Evolutionary conservation across 2,888 invertebrate species (phyloP).

Genomic region (Parasteatoda lunata): DNA sequence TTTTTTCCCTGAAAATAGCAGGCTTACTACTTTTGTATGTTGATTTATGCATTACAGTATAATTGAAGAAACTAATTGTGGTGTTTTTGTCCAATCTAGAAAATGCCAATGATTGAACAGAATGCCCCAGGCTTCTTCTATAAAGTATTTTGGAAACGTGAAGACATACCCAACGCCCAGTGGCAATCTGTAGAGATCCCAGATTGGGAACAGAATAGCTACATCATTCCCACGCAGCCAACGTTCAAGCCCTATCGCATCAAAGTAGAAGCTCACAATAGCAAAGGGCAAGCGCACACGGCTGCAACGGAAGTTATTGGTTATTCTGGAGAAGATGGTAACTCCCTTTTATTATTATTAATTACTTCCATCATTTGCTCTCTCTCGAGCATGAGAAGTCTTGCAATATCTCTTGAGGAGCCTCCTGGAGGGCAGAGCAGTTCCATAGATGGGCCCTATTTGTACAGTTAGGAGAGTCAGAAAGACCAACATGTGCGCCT

Average conservation of each 20-base stretch:
- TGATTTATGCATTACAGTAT: no score
- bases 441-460: no score
- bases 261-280: conserved; percentile 69
- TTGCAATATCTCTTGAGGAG: no score
- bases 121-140: conserved; percentile 76
- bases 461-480: no score
- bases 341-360: not conserved
- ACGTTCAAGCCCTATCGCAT: conserved; percentile 74
- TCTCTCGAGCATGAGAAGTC: no score
- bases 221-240: conserved; percentile 73
- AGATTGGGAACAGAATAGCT: conserved; percentile 71
- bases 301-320: conserved; percentile 87
- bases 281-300: conserved; percentile 72
- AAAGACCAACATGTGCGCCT: no score
- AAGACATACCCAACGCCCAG: conserved; percentile 68
- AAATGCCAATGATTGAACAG: conserved; percentile 76
- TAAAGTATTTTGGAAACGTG: conserved; percentile 72
- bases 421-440: no score
- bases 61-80: not conserved
- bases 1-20: no score
- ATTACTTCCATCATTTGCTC: no score
- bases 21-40: no score
- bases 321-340: conserved; percentile 92
- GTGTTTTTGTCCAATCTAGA: conserved; percentile 71
- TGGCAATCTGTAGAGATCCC: conserved; percentile 59